Percentiles rank a stretch among this genome's conserved stretches.
phyloP scores from a whole-genome alignment of 2,113 vertebrate genomes.

The Stigmatopora nigra region DNA sequence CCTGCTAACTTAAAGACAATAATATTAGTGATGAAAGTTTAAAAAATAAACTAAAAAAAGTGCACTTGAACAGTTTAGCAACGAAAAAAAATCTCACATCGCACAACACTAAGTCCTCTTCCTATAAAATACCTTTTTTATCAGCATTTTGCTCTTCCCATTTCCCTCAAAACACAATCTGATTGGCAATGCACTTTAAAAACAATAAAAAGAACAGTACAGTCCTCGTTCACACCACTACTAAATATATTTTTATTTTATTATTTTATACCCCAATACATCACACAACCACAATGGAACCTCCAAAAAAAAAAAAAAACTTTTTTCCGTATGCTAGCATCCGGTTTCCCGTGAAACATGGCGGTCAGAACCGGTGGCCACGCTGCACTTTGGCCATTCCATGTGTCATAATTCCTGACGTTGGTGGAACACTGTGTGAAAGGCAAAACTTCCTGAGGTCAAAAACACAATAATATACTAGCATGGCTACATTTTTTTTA shows the following conservation, averaged over 20 bases:
- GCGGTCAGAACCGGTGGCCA: conserved; percentile 44
- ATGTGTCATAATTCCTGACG: conserved; percentile 43
- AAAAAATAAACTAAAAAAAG: no score
- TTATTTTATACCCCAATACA: not conserved
- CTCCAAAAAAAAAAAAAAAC: not conserved
- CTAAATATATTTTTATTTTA: conserved; percentile 17
- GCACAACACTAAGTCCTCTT: no score
- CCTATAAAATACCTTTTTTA: no score
- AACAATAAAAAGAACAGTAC: no score
- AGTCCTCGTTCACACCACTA: not conserved
- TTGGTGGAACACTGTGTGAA: conserved; percentile 50
- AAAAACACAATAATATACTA: conserved; percentile 50
- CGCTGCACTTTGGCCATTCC: conserved; percentile 42
- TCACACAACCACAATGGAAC: not conserved
- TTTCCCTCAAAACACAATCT: no score
- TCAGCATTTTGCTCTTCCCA: no score
- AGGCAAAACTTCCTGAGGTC: conserved; percentile 62
- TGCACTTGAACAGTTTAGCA: no score
- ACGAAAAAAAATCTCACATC: no score
- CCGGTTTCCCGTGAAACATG: conserved; percentile 46
- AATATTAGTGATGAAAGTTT: no score
- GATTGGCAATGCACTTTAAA: no score
- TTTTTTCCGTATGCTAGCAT: not conserved
- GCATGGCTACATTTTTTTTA: no score
- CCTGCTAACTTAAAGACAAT: no score